Conservation (phyloP, 2,113 vertebrate genomes). For the Sylvilagus bachmani region DNA sequence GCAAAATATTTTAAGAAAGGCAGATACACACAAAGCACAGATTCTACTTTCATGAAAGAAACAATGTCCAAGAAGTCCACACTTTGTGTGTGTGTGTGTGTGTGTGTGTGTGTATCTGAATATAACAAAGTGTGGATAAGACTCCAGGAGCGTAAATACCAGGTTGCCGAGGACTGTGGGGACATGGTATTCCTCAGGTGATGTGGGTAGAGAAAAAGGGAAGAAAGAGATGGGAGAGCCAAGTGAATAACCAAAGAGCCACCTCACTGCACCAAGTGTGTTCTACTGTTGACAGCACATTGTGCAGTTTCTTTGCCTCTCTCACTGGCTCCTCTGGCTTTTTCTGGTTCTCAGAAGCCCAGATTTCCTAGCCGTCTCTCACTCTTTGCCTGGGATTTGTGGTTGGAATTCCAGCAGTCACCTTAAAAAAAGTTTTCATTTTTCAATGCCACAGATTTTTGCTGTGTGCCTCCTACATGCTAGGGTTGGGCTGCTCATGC, state of each 20-base stretch:
- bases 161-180: neutral
- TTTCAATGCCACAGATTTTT: neutral
- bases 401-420: neutral
- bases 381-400: neutral
- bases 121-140: neutral
- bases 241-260: neutral
- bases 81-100: neutral
- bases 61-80: neutral
- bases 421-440: conserved; percentile 5
- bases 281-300: neutral
- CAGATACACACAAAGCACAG: neutral
- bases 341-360: neutral
- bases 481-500: neutral
- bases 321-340: neutral
- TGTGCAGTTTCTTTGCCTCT: neutral
- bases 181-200: neutral
- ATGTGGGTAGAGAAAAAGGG: neutral
- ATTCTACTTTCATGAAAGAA: conserved; percentile 31
- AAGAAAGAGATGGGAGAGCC: neutral
- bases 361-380: neutral
- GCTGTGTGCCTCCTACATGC: neutral
- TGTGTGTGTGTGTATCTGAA: neutral
- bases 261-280: neutral
- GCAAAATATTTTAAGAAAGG: neutral
- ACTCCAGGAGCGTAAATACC: neutral